Base-by-base conservation (phyloP, 2,797 vertebrate genomes). In the Bradypus variegatus region DNA sequence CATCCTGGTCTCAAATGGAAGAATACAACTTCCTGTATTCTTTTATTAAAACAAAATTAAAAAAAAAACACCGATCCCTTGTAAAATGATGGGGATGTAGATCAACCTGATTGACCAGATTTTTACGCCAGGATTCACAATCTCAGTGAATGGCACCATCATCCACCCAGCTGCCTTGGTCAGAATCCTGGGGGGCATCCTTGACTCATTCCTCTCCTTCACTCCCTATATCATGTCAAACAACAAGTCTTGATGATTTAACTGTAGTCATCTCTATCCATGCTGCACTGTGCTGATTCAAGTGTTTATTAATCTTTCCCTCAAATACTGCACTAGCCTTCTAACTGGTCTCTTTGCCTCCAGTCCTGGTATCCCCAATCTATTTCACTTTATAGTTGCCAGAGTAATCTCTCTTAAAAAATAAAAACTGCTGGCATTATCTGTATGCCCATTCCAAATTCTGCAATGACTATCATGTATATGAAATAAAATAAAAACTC, bases 331-430 rank as follows among this genome's bases (percentile, higher is more conserved):
- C 45, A 92, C 27, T 31, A 89, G 45, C 64, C 67, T 70, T 77
- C 81, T 81, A 82, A 87, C 8, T 89, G 38, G 27, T 81, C 77
- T 77, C 50, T 91, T 90, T 79, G 73, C 69, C 60, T 93, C 64
- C 36, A 78, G 48, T 41, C 53, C 27, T 50, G 92, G 48, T 79
- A 70, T 92, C 33, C 67, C 70, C 16, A 85, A 67, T 81, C 50
- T 62, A 83, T 60, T 95, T 95, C 77, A 92, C 19, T 91, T 53
- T 82, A 21, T 53, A 48, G 60, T 73, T 82, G 14, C 7, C 82
- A 94, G 87, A 92, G 93, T 87, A 93, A 88, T 70, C 72, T 64
- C 9, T 87, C 91, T 58, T 86, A 89, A 92, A 94, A 90, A 69
- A 70, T 75, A 36, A 73, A 23, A 55, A 38, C 73, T 77, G 60